Percentiles rank a stretch among this genome's conserved stretches.
These are phyloP conservation scores for Unio delphinus DNA, from an alignment of 2,888 invertebrate species.

Conservation along the genomic window DNA sequence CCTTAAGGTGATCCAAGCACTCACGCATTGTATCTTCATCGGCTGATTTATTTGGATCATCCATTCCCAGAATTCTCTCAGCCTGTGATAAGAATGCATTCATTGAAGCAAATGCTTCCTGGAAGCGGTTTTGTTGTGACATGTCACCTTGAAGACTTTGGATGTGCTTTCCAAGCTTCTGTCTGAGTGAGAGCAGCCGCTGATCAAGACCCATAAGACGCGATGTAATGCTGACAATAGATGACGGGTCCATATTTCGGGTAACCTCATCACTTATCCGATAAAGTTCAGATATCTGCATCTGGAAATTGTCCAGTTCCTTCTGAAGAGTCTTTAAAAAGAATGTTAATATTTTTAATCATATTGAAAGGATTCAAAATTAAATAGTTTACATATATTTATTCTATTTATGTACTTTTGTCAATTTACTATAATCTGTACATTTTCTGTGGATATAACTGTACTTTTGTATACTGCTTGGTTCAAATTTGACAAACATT, in stretches of 20 bases:
- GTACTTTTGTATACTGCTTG: not conserved
- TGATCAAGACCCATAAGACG: conserved; percentile 61
- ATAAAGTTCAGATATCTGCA: conserved; percentile 73
- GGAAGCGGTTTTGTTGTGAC: conserved; percentile 53
- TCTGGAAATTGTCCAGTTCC: conserved; percentile 59
- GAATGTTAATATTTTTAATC: not conserved
- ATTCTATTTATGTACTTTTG: no score
- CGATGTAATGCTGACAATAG: conserved; percentile 58
- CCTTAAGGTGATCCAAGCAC: conserved; percentile 53
- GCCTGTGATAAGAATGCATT: conserved; percentile 56
- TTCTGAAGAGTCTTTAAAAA: conserved; percentile 52
- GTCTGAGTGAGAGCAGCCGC: conserved; percentile 53
- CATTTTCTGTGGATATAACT: no score
- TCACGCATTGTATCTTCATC: conserved; percentile 48
- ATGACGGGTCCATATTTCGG: conserved; percentile 59
- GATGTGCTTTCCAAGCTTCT: conserved; percentile 54
- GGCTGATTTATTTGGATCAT: conserved; percentile 55
- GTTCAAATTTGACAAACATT: no score
- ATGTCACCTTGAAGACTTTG: conserved; percentile 50
- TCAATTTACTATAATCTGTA: no score
- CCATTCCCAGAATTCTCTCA: conserved; percentile 43
- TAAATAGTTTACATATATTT: no score
- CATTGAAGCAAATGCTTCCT: conserved; percentile 51
- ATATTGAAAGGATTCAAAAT: not conserved
- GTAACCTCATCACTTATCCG: conserved; percentile 60